A percentile compares a stretch with the other conserved stretches of the same genome.
Evolutionary conservation across 1,140 invertebrate species (phyloP).

Genomic region (Trachymyrmex septentrionalis): DNA sequence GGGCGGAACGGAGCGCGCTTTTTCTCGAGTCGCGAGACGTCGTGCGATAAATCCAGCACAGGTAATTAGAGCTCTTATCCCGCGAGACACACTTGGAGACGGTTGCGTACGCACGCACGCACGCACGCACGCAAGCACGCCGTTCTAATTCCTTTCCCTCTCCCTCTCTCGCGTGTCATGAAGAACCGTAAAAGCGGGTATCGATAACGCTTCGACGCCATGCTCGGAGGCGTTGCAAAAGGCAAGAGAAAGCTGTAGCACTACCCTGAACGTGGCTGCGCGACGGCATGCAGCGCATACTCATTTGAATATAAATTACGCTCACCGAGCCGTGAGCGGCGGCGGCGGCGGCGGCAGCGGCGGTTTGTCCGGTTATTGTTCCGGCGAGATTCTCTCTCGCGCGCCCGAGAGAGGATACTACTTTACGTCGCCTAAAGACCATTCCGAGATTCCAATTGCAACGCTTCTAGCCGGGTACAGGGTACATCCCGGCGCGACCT

Average conservation of each 20-base stretch:
- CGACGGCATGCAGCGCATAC: constrained; percentile 76
- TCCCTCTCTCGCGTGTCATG: background rate
- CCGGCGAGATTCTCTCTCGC: constrained; percentile 78
- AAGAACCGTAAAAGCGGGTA: constrained; percentile 41
- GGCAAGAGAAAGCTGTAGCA: constrained; percentile 72
- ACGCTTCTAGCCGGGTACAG: constrained; percentile 10
- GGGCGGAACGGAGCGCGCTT: background rate
- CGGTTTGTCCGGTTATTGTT: constrained; percentile 80
- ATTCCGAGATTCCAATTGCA: constrained; percentile 56
- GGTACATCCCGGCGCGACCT: constrained; percentile 25
- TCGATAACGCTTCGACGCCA: constrained; percentile 62
- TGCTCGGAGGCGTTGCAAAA: constrained; percentile 67
- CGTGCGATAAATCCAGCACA: constrained; percentile 32
- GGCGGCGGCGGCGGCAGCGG: constrained; percentile 39
- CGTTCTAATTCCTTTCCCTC: constrained; percentile 37
- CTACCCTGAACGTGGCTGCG: constrained; percentile 73
- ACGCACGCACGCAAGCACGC: background rate
- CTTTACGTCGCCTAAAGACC: constrained; percentile 64
- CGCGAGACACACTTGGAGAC: constrained; percentile 13
- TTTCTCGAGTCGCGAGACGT: constrained; percentile 24
- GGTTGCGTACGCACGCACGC: background rate
- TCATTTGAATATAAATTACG: constrained; percentile 84
- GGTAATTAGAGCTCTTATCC: constrained; percentile 46
- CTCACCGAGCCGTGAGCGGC: constrained; percentile 67
- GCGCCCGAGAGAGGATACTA: constrained; percentile 73